Conservation (phyloP, 1,140 invertebrate species). For the Achroia grisella region DNA sequence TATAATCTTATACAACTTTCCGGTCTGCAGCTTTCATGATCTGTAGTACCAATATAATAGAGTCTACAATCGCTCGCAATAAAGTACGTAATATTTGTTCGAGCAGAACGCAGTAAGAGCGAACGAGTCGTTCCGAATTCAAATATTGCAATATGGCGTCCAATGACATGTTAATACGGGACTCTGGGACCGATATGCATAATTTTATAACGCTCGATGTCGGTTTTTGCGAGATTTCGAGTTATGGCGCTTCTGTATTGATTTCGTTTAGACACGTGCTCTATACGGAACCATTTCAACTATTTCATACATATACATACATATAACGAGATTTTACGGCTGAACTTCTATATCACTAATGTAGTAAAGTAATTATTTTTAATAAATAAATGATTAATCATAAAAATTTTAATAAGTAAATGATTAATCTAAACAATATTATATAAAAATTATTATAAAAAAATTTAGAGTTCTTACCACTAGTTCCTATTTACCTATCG, state of each 20-base stretch:
- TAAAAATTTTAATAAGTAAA: no score
- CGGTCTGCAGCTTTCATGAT: not conserved
- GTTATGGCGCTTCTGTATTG: not conserved
- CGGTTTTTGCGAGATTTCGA: constrained; percentile 19
- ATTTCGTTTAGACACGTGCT: not conserved
- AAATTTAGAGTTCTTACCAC: no score
- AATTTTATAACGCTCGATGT: constrained; percentile 42
- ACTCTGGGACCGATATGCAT: constrained; percentile 50
- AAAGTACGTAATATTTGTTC: no score
- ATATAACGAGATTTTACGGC: no score
- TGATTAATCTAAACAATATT: no score
- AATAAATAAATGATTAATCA: no score
- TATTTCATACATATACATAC: no score
- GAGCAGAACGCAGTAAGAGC: not conserved
- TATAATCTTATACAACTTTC: constrained; percentile 23
- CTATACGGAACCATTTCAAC: no score
- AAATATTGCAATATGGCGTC: constrained; percentile 59
- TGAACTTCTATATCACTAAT: no score
- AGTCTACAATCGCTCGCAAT: not conserved
- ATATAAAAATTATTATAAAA: no score
- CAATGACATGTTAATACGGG: constrained; percentile 64
- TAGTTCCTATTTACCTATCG: no score
- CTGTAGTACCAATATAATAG: not conserved
- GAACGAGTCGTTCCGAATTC: constrained; percentile 33
- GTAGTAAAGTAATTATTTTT: no score